Conservation (phyloP, 2,797 vertebrate species). For the Paramormyrops hopkinsi region DNA sequence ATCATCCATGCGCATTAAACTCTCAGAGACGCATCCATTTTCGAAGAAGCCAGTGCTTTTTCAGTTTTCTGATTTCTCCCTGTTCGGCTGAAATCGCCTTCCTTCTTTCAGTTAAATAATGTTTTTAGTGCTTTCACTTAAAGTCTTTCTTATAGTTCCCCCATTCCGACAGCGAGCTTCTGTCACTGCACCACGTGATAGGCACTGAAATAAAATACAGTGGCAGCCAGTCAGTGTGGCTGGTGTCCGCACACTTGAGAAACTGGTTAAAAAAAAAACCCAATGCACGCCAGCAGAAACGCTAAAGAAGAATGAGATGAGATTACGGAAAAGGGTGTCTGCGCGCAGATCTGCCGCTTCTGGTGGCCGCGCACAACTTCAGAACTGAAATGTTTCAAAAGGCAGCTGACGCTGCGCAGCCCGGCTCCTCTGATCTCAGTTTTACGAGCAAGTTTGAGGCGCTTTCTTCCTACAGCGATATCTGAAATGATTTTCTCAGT, state of each 20-base stretch:
- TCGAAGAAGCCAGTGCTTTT: neutral
- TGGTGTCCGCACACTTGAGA: constrained; percentile 2
- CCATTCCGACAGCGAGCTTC: constrained; percentile 20
- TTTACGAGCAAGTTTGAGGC: neutral
- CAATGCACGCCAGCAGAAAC: neutral
- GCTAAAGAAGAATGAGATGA: neutral
- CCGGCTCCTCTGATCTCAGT: neutral
- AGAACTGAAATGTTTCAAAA: neutral
- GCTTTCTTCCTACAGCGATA: neutral
- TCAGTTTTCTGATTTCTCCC: neutral
- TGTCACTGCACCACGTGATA: constrained; percentile 30
- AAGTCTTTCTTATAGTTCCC: neutral
- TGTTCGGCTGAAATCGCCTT: neutral
- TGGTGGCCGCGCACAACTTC: neutral
- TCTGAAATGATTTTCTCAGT: neutral
- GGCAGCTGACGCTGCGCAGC: neutral
- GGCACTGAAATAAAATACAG: constrained; percentile 27
- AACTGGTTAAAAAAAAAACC: neutral
- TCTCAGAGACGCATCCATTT: neutral
- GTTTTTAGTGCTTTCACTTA: neutral
- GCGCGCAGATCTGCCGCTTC: neutral
- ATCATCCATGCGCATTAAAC: constrained; percentile 8
- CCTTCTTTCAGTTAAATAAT: neutral
- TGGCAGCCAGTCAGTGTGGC: constrained; percentile 5
- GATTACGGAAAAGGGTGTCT: neutral